Evolutionary conservation across 2,113 vertebrate species (phyloP).

Genomic region (Scophthalmus maximus): DNA sequence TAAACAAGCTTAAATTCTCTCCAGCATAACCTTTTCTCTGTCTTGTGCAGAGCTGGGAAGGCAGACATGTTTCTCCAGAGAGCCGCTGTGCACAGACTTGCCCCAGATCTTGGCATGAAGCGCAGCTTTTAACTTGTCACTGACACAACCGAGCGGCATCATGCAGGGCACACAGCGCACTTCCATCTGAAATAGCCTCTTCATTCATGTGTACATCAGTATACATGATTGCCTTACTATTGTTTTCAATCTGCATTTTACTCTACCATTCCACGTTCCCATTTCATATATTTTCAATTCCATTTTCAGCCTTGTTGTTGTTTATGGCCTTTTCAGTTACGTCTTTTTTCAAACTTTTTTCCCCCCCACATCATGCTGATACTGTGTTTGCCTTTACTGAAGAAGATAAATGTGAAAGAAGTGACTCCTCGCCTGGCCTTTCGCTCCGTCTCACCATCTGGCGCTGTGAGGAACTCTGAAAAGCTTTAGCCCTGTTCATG

Average conservation of each 20-base stretch:
- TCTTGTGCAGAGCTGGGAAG: constrained; percentile 26
- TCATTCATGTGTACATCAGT: background rate
- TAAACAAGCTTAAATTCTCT: constrained; percentile 44
- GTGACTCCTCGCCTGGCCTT: constrained; percentile 21
- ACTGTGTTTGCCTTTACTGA: constrained; percentile 15
- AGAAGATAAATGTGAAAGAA: constrained; percentile 41
- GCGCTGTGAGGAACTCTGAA: constrained; percentile 26
- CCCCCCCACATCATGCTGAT: background rate
- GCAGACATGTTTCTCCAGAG: constrained; percentile 42
- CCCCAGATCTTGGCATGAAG: constrained; percentile 37
- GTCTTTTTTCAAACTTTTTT: background rate
- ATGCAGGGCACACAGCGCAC: constrained; percentile 6
- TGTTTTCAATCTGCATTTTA: background rate
- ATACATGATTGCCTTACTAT: background rate
- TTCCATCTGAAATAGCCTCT: background rate
- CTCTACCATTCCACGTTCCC: background rate
- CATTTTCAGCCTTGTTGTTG: background rate
- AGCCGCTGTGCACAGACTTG: constrained; percentile 35
- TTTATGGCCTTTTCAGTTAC: background rate
- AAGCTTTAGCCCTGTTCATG: constrained; percentile 30
- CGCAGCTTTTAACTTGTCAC: constrained; percentile 23
- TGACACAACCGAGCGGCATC: constrained; percentile 9
- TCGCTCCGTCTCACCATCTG: constrained; percentile 24
- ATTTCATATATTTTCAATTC: background rate
- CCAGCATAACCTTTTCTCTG: constrained; percentile 32